These are phyloP conservation scores for Zaprionus lineosus DNA, from an alignment of 2,888 invertebrate genomes.

Conservation along the genomic window DNA sequence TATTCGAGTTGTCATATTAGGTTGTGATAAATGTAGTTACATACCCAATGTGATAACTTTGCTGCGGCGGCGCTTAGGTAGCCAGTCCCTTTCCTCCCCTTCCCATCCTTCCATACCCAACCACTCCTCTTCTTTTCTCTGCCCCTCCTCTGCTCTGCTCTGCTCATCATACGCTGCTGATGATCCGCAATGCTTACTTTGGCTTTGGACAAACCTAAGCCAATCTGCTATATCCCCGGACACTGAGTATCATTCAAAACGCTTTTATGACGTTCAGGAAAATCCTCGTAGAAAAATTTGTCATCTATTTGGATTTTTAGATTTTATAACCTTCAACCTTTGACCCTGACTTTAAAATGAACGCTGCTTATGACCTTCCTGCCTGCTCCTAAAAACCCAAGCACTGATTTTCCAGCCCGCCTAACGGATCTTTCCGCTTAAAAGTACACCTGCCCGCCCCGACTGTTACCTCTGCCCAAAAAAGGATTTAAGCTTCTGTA, in stretches of 20 bases:
- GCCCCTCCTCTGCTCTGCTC: too few species aligned
- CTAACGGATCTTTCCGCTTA: constrained; percentile 10
- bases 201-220: background rate
- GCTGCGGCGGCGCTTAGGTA: constrained; percentile 51
- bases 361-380: constrained; percentile 1
- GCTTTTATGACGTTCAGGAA: constrained; percentile 55
- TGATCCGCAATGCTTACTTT: constrained; percentile 20
- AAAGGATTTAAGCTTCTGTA: constrained; percentile 35
- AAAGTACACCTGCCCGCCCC: constrained; percentile 41
- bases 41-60: constrained; percentile 79
- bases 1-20: constrained; percentile 80
- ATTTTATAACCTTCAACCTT: constrained; percentile 1
- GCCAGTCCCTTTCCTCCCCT: background rate
- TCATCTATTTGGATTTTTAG: background rate
- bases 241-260: constrained; percentile 56
- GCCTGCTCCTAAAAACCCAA: constrained; percentile 27
- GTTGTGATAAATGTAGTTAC: constrained; percentile 81
- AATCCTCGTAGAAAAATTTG: constrained; percentile 49
- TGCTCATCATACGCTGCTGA: constrained; percentile 43
- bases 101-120: too few species aligned
- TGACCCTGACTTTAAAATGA: constrained; percentile 48
- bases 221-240: background rate
- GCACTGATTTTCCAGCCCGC: constrained; percentile 2
- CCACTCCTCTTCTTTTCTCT: background rate
- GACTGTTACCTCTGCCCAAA: background rate